Percentiles rank a stretch among this genome's conserved stretches.
Evolutionary conservation across 1,140 invertebrate species (phyloP).

Genomic region (Drosophila pseudoananassae): DNA sequence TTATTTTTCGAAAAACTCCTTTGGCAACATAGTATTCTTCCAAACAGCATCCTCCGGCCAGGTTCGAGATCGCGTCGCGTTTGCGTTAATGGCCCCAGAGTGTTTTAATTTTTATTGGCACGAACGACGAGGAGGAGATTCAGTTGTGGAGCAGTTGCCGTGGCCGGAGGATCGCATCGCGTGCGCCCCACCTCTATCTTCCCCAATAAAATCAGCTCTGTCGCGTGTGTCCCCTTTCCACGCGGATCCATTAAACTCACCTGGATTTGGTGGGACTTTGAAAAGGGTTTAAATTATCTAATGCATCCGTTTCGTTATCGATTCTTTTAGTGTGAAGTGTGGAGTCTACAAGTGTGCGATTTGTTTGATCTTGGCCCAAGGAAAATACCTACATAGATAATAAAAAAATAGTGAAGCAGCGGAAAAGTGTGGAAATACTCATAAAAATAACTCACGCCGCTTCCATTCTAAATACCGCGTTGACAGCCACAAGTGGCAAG

Average conservation of each 20-base stretch:
- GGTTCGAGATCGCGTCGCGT: slow-evolving; percentile 46
- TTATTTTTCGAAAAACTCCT: not conserved
- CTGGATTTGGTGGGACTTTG: slow-evolving; percentile 23
- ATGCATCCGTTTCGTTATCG: slow-evolving; percentile 76
- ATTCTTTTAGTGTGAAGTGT: slow-evolving; percentile 60
- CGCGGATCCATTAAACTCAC: slow-evolving; percentile 1
- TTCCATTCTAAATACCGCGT: slow-evolving; percentile 64
- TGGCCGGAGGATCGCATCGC: slow-evolving; percentile 64
- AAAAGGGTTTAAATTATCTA: slow-evolving; percentile 69
- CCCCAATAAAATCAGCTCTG: slow-evolving; percentile 66
- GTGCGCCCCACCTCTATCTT: slow-evolving; percentile 52
- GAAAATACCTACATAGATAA: slow-evolving; percentile 20
- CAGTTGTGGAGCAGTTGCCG: slow-evolving; percentile 59
- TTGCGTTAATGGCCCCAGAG: slow-evolving; percentile 77
- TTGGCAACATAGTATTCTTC: slow-evolving; percentile 14
- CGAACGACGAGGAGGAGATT: slow-evolving; percentile 54
- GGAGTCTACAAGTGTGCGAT: slow-evolving; percentile 21
- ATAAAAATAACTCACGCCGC: slow-evolving; percentile 73
- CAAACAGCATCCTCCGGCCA: slow-evolving; percentile 40
- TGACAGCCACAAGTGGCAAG: slow-evolving; percentile 73
- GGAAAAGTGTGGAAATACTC: slow-evolving; percentile 57
- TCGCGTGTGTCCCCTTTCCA: slow-evolving; percentile 55
- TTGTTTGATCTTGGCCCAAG: slow-evolving; percentile 65
- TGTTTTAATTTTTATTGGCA: slow-evolving; percentile 81
- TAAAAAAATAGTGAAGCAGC: slow-evolving; percentile 29